Evolutionary conservation across 37 sponge, comb jelly and placozoan genomes (phyloP), one percentile per base, ranked within the genome.

Genomic region (Petrosia ficiformis): DNA sequence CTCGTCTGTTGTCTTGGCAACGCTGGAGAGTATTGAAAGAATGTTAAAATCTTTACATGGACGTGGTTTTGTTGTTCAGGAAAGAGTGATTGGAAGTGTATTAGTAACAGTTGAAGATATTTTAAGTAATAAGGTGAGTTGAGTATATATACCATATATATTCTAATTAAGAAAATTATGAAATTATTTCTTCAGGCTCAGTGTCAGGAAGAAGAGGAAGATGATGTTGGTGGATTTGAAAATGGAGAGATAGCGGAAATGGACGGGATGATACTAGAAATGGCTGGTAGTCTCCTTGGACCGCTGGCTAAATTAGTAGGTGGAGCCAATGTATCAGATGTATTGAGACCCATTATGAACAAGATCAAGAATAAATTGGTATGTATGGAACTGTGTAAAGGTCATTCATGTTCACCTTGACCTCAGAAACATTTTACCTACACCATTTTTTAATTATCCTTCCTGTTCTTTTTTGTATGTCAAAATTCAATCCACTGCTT

Each of bases 201-300:
- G 66, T 87, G 88, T 77, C 79, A 82, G 39, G 81, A 75, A 57
- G 64, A 57, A 26, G 72, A 61, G 3, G 44, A 34, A 34, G 71
- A n/a, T 2, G 67, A 30, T 34, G 43, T 24, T 57, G 82, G 43
- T 3, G 39, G 39, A 25, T 44, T 43, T 28, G 70, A 56, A 19
- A 68, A 39, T 57, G 79, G 68, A 8, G 26, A 38, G 40, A 5
- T 21, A 77, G 78, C 92, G 8, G 92, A 86, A 48, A 77, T 81
- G 59, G 92, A 86, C 65, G 69, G 76, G 24, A 11, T 79, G 65
- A 37, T 91, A 59, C 52, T 78, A 24, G 92, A 91, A 42, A 74
- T 59, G 59, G 92, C 80, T 10, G 92, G 92, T 2, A 59, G 57
- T 30, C 0, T 91, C 8, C 19, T 91, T 19, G 83, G 80, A 0